Evolutionary conservation across 2,888 invertebrate species (phyloP).

Genomic region (Trimorus sp.): DNA sequence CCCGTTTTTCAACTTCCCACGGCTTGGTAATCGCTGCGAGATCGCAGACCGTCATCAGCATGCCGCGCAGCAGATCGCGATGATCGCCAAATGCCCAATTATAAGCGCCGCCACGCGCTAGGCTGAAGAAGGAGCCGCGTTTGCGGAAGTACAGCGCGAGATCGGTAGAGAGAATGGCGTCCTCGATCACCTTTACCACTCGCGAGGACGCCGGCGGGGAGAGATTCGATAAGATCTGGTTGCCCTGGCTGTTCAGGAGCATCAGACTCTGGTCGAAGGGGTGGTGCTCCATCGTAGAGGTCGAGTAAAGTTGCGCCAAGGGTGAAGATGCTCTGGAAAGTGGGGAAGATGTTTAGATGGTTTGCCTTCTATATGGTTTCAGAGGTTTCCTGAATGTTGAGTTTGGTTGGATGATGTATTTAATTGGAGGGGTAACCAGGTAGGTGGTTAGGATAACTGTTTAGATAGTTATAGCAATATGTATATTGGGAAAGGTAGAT

Average conservation of each 20-base stretch:
- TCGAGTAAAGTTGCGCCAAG: slow-evolving; percentile 94
- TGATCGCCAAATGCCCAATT: slow-evolving; percentile 89
- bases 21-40: slow-evolving; percentile 97
- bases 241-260: slow-evolving; percentile 97
- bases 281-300: slow-evolving; percentile 98
- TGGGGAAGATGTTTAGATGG: too few species aligned
- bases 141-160: slow-evolving; percentile 97
- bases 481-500: too few species aligned
- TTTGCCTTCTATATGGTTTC: too few species aligned
- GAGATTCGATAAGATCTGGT: slow-evolving; percentile 93
- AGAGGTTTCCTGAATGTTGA: too few species aligned
- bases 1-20: slow-evolving; percentile 95
- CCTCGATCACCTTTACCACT: slow-evolving; percentile 95
- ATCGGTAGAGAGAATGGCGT: slow-evolving; percentile 97
- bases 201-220: slow-evolving; percentile 95
- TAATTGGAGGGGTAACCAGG: too few species aligned
- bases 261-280: slow-evolving; percentile 98
- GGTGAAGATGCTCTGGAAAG: slow-evolving; percentile 92
- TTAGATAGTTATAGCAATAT: too few species aligned
- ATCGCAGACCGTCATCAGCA: slow-evolving; percentile 98
- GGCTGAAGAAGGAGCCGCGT: slow-evolving; percentile 91
- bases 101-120: slow-evolving; percentile 84
- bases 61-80: slow-evolving; percentile 91
- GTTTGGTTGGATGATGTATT: too few species aligned
- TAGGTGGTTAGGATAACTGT: too few species aligned